Percentiles rank a stretch among this genome's conserved stretches.
phyloP scores from a whole-genome alignment of 2,113 vertebrate genomes.

The Polypterus bichir region DNA sequence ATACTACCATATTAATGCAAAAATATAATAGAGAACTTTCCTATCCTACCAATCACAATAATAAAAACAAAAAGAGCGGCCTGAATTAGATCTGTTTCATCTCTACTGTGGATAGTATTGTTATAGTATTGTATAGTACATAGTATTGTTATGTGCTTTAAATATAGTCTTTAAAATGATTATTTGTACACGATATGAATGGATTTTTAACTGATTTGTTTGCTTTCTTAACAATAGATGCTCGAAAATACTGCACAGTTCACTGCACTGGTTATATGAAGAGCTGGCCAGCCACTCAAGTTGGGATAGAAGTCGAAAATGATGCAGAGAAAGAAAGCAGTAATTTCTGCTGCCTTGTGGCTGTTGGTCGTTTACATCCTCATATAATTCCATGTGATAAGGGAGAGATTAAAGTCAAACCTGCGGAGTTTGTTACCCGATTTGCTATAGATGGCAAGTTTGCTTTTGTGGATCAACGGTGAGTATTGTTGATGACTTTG shows the following conservation, averaged over 20 bases:
- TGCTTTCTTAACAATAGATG: conserved; percentile 41
- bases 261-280: conserved; percentile 82
- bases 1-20: no score
- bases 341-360: conserved; percentile 75
- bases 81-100: no score
- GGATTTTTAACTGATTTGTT: neutral
- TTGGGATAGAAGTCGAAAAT: conserved; percentile 59
- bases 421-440: conserved; percentile 72
- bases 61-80: no score
- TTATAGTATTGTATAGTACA: no score
- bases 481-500: conserved; percentile 11
- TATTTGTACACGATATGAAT: neutral
- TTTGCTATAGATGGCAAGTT: conserved; percentile 82
- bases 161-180: no score
- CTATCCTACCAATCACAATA: no score
- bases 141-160: no score
- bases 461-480: conserved; percentile 85
- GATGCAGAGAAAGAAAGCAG: conserved; percentile 61
- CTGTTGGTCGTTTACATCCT: conserved; percentile 66
- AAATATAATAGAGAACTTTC: no score
- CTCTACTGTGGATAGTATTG: no score
- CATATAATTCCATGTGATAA: conserved; percentile 54
- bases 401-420: conserved; percentile 65
- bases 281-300: conserved; percentile 66
- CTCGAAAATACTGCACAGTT: conserved; percentile 73